A percentile compares a stretch with the other conserved stretches of the same genome.
These are phyloP conservation scores for Capreolus pygargus DNA, from an alignment of 2,113 vertebrate species.

Conservation along the genomic window DNA sequence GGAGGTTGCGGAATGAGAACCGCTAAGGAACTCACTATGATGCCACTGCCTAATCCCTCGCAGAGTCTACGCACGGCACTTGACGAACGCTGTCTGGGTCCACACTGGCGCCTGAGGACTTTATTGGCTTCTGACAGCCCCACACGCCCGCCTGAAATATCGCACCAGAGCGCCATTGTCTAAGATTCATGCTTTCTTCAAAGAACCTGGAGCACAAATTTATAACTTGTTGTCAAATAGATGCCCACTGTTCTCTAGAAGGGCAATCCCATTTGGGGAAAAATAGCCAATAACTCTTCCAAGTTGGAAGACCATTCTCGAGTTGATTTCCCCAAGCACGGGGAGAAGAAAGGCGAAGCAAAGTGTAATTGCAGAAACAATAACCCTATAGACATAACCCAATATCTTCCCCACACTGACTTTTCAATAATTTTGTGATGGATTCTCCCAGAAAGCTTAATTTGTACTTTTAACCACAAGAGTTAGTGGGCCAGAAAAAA, in stretches of 20 bases:
- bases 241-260: slow-evolving; percentile 37
- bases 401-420: background rate
- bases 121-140: background rate
- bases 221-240: background rate
- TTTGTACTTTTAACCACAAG: slow-evolving; percentile 51
- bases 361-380: background rate
- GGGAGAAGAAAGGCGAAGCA: slow-evolving; percentile 23
- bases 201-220: background rate
- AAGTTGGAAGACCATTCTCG: background rate
- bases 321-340: slow-evolving; percentile 46
- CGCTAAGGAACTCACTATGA: background rate
- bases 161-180: background rate
- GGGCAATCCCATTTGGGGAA: slow-evolving; percentile 2
- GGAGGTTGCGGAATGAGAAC: background rate
- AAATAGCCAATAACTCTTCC: slow-evolving; percentile 46
- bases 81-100: background rate
- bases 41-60: fast-evolving
- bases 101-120: background rate
- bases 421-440: background rate
- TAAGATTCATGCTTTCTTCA: slow-evolving; percentile 3
- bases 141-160: background rate
- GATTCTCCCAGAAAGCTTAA: slow-evolving; percentile 38
- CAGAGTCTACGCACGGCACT: background rate
- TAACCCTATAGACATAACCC: background rate
- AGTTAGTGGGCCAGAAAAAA: slow-evolving; percentile 53